Conservation (phyloP, 2,888 invertebrate genomes). For the Carabus problematicus region DNA sequence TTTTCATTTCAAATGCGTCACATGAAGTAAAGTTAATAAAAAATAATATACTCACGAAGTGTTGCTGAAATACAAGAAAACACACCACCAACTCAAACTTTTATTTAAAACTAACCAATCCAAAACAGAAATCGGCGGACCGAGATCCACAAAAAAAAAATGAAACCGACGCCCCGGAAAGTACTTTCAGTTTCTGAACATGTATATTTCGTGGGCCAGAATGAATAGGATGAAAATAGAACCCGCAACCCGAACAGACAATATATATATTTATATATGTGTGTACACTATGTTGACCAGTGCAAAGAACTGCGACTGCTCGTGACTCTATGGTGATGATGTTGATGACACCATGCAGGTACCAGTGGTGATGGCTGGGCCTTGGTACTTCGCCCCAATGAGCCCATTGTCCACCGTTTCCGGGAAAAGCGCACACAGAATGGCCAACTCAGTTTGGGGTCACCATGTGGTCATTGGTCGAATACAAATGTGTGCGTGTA, state of each 20-base stretch:
- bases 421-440: conserved; percentile 37
- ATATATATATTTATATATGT: not conserved
- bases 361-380: conserved; percentile 12
- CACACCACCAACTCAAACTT: conserved; percentile 10
- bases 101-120: not conserved
- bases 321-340: conserved; percentile 2
- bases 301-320: conserved; percentile 10
- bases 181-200: not conserved
- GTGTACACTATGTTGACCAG: conserved; percentile 14
- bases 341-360: not conserved
- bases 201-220: not conserved
- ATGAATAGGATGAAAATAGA: not conserved
- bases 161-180: not conserved
- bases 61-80: conserved; percentile 21
- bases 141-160: not conserved
- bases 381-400: conserved; percentile 34
- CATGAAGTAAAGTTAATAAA: not conserved
- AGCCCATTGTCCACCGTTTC: conserved; percentile 43
- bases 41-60: conserved; percentile 15
- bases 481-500: not conserved
- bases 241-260: not conserved
- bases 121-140: not conserved
- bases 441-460: conserved; percentile 41
- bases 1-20: not conserved
- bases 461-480: conserved; percentile 41